phyloP scores from a whole-genome alignment of 92 coral and sea anemone species.

The Heliopora coerulea region DNA sequence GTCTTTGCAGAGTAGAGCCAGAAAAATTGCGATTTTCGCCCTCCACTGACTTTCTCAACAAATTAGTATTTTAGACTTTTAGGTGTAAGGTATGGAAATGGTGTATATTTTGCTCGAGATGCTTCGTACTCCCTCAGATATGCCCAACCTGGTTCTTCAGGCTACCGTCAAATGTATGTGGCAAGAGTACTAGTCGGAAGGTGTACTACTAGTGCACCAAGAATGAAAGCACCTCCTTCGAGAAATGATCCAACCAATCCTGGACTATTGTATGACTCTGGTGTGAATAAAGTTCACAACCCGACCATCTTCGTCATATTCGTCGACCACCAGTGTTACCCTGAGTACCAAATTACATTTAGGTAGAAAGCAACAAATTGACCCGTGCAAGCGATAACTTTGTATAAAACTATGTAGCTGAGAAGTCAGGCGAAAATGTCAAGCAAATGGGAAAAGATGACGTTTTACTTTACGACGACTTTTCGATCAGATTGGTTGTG shows the following conservation, averaged over 20 bases:
- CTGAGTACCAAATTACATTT: slow-evolving; percentile 68
- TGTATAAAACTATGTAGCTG: no score
- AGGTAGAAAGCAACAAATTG: no score
- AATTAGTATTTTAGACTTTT: no score
- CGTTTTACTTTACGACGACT: no score
- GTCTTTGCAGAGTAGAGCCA: no score
- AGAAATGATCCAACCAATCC: slow-evolving; percentile 45
- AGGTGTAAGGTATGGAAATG: slow-evolving; percentile 4
- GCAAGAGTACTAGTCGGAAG: slow-evolving; percentile 71
- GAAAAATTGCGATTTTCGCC: no score
- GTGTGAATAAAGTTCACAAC: slow-evolving; percentile 47
- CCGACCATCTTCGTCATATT: slow-evolving; percentile 60
- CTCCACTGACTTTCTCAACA: no score
- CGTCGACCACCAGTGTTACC: slow-evolving; percentile 65
- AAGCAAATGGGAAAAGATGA: no score
- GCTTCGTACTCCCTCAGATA: slow-evolving; percentile 27
- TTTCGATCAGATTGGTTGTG: no score
- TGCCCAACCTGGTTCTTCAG: neutral
- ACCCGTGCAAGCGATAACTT: no score
- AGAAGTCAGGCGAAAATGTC: no score
- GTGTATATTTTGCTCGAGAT: slow-evolving; percentile 37
- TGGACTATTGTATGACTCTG: slow-evolving; percentile 63
- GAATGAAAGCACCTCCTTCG: slow-evolving; percentile 67
- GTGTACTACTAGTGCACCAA: slow-evolving; percentile 49
- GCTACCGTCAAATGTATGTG: slow-evolving; percentile 49